These are phyloP conservation scores for Rhingia campestris DNA, from an alignment of 2,888 invertebrate species.

Conservation along the genomic window DNA sequence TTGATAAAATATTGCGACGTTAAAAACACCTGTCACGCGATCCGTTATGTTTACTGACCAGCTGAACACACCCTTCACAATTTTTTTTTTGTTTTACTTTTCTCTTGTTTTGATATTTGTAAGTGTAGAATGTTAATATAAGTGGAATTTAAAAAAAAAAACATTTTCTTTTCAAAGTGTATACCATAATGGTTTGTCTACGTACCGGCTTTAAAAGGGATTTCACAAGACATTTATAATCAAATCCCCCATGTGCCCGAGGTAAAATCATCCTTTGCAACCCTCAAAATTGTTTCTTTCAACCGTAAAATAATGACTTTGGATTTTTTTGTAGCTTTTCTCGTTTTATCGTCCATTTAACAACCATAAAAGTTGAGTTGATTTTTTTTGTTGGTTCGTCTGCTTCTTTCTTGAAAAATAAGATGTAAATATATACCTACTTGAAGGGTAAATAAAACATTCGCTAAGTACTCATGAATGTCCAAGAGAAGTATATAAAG, in stretches of 20 bases:
- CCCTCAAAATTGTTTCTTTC: slow-evolving; percentile 21
- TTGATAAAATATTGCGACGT: slow-evolving; percentile 1
- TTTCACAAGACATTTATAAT: slow-evolving; percentile 1
- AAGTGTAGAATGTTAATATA: background rate
- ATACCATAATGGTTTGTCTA: background rate
- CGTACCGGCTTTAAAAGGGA: background rate
- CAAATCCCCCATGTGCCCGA: background rate
- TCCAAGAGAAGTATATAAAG: background rate
- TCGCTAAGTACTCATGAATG: background rate
- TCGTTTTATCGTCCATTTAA: slow-evolving; percentile 31
- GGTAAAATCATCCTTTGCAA: background rate
- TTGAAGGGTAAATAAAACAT: slow-evolving; percentile 13
- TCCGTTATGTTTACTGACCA: slow-evolving; percentile 2
- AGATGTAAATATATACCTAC: background rate
- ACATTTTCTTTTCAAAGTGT: background rate
- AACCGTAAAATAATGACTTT: slow-evolving; percentile 39
- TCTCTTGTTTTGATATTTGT: background rate
- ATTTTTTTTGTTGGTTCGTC: background rate
- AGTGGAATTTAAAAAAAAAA: background rate
- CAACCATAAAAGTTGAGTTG: slow-evolving; percentile 9
- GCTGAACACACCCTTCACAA: background rate
- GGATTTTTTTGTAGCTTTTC: background rate
- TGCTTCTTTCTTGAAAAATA: background rate
- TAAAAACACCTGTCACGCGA: background rate
- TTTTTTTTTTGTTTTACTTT: background rate